These are phyloP conservation scores for Aspidoscelis tigris DNA, from an alignment of 2,113 vertebrate species.

Conservation along the genomic window DNA sequence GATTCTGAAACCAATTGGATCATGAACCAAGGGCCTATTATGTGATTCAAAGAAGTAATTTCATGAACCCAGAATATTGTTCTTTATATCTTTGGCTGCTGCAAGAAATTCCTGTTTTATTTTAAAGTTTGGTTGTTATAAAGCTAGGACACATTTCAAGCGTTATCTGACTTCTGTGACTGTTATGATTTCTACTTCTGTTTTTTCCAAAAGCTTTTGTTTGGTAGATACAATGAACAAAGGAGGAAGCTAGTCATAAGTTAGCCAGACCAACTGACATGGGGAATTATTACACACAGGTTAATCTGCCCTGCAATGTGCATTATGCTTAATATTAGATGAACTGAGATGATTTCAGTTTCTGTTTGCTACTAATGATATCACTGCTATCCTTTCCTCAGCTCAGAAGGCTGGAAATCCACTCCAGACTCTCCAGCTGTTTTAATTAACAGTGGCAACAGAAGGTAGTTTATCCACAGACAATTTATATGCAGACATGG, in stretches of 20 bases:
- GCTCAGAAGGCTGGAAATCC: neutral
- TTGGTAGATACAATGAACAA: too few relatives aligned
- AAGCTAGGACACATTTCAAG: too few relatives aligned
- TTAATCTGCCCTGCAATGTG: neutral
- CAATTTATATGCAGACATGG: slow-evolving; percentile 47
- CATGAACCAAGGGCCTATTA: neutral
- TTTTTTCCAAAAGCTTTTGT: too few relatives aligned
- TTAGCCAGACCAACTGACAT: neutral
- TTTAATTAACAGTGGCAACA: slow-evolving; percentile 47
- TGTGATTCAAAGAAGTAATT: neutral
- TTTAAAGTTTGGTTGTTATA: neutral
- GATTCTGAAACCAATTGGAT: neutral
- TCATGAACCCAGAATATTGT: neutral
- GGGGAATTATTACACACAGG: slow-evolving; percentile 5
- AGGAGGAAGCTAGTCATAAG: neutral
- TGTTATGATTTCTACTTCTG: too few relatives aligned
- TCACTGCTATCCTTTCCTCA: slow-evolving; percentile 16
- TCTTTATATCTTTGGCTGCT: neutral
- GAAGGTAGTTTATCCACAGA: slow-evolving; percentile 43
- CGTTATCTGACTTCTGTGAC: too few relatives aligned
- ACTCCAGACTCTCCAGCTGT: slow-evolving; percentile 36
- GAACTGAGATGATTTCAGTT: neutral
- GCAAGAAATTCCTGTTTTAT: neutral
- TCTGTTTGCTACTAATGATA: neutral
- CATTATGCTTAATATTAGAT: neutral